Evolutionary conservation across 2,797 vertebrate species (phyloP).

Genomic region (Hippopotamyrus pictus): DNA sequence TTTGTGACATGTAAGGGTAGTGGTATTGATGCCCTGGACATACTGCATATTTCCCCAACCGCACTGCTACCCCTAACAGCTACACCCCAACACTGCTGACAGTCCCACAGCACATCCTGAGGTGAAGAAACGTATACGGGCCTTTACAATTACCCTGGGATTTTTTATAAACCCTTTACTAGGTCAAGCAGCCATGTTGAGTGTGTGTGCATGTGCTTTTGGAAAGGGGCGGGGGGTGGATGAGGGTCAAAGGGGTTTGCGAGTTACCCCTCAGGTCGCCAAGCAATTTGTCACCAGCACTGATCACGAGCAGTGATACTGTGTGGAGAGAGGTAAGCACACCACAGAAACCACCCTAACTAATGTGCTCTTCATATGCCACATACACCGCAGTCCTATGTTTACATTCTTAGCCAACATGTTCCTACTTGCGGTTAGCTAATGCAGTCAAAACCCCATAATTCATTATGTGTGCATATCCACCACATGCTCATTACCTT

Average conservation of each 20-base stretch:
- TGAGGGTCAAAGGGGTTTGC: background rate
- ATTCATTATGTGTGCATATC: background rate
- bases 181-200: background rate
- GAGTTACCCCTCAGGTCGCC: background rate
- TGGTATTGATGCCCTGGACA: conserved; percentile 40
- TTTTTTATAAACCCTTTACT: conserved; percentile 16
- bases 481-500: background rate
- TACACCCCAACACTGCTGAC: conserved; percentile 19
- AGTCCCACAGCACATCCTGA: conserved; percentile 35
- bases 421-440: background rate
- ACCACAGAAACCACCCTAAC: background rate
- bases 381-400: background rate
- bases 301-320: background rate
- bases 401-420: background rate
- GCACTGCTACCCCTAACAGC: background rate
- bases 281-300: background rate
- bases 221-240: background rate
- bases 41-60: conserved; percentile 34
- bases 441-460: background rate
- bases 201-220: background rate
- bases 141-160: conserved; percentile 27
- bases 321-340: background rate
- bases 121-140: conserved; percentile 27
- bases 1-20: background rate
- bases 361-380: background rate